Conservation (phyloP, 2,888 invertebrate species). For the Drosophila koepferae region DNA sequence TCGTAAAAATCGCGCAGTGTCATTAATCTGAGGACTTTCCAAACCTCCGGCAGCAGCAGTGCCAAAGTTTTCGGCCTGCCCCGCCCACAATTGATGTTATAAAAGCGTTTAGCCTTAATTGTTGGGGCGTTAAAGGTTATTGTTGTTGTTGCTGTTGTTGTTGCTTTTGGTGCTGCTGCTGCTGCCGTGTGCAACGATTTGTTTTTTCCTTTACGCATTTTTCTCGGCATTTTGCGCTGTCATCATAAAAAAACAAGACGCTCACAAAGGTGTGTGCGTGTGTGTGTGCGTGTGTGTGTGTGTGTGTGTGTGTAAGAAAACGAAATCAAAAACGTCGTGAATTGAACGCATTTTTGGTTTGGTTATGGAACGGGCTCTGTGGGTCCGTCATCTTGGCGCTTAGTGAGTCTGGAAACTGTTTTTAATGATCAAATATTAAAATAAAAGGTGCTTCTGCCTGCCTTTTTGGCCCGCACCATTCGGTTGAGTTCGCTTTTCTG, state of each 20-base stretch:
- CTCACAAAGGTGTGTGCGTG: slow-evolving; percentile 25
- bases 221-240: slow-evolving; percentile 51
- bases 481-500: slow-evolving; percentile 35
- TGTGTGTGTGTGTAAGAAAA: slow-evolving; percentile 11
- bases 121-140: slow-evolving; percentile 72
- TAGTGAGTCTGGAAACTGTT: slow-evolving; percentile 60
- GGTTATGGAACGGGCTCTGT: slow-evolving; percentile 12
- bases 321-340: slow-evolving; percentile 40
- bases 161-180: slow-evolving; percentile 5
- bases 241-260: slow-evolving; percentile 61
- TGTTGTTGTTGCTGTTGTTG: slow-evolving; percentile 40
- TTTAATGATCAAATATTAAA: slow-evolving; percentile 78
- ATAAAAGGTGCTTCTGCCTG: slow-evolving; percentile 70
- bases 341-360: slow-evolving; percentile 33
- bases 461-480: slow-evolving; percentile 31
- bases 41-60: slow-evolving; percentile 11
- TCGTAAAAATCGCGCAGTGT: slow-evolving; percentile 76
- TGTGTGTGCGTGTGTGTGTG: neutral
- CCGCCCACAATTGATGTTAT: slow-evolving; percentile 63
- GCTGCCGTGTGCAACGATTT: slow-evolving; percentile 59
- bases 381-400: slow-evolving; percentile 35
- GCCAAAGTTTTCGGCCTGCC: slow-evolving; percentile 41
- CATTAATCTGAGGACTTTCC: slow-evolving; percentile 70
- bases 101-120: slow-evolving; percentile 76
- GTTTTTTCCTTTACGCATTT: slow-evolving; percentile 57